Evolutionary conservation across 2,888 invertebrate species (phyloP).

Genomic region (Ephialtes manifestator): DNA sequence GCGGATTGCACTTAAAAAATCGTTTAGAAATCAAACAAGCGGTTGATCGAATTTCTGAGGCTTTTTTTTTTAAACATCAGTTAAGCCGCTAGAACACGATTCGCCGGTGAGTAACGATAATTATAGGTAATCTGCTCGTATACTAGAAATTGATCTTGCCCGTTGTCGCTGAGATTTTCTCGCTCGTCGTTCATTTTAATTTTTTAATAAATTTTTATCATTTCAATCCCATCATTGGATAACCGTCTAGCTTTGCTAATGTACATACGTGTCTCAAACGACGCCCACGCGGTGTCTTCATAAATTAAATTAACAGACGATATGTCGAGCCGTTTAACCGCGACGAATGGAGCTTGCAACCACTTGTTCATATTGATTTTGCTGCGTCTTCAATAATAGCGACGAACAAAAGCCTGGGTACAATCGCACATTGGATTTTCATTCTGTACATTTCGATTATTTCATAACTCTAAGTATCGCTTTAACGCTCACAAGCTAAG

Average conservation of each 20-base stretch:
- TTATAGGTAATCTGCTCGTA: conserved; percentile 13
- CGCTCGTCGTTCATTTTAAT: conserved; percentile 41
- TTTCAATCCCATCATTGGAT: conserved; percentile 29
- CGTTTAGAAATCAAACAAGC: neutral
- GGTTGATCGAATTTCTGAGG: neutral
- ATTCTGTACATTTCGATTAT: conserved; percentile 42
- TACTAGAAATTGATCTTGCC: conserved; percentile 40
- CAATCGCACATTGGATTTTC: conserved; percentile 34
- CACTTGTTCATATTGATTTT: conserved; percentile 66
- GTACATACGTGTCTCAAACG: conserved; percentile 59
- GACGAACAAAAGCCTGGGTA: conserved; percentile 29
- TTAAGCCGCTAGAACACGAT: neutral
- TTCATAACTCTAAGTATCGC: conserved; percentile 34
- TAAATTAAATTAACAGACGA: conserved; percentile 44
- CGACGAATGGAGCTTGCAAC: conserved; percentile 47
- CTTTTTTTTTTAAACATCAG: neutral
- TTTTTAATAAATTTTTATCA: neutral
- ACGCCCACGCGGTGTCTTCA: conserved; percentile 26
- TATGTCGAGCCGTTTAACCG: conserved; percentile 11
- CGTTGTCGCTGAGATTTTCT: conserved; percentile 47
- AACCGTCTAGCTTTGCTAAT: conserved; percentile 72
- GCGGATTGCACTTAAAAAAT: neutral
- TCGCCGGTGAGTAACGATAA: neutral
- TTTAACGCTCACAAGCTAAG: conserved; percentile 21
- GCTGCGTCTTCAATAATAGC: conserved; percentile 58